Evolutionary conservation across 2,797 vertebrate species (phyloP).

Genomic region (Catharus ustulatus): DNA sequence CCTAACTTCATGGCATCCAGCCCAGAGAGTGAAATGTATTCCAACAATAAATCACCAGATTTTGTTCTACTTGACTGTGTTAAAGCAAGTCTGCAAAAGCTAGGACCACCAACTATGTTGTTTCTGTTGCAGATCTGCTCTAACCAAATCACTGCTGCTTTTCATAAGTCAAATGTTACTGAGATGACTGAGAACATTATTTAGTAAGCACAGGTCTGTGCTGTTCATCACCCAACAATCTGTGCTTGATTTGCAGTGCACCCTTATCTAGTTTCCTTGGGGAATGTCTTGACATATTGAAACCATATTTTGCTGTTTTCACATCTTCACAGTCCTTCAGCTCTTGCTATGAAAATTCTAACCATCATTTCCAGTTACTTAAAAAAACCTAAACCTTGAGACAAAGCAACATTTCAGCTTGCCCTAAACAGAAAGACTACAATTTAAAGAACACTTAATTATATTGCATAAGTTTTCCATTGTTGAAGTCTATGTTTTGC

Average conservation of each 20-base stretch:
- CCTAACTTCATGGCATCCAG: conserved; percentile 29
- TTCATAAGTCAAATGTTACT: neutral
- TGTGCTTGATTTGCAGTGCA: conserved; percentile 33
- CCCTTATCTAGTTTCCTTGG: conserved; percentile 18
- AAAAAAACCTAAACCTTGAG: neutral
- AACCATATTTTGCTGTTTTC: conserved; percentile 52
- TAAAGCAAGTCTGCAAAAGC: conserved; percentile 38
- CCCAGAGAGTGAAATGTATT: conserved; percentile 42
- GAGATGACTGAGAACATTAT: neutral
- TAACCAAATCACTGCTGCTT: neutral
- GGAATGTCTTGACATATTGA: conserved; percentile 10
- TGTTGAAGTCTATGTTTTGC: neutral
- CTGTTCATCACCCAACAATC: conserved; percentile 24
- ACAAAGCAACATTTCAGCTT: neutral
- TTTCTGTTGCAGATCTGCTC: conserved; percentile 13
- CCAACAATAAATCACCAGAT: conserved; percentile 50
- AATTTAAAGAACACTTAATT: neutral
- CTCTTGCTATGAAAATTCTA: neutral
- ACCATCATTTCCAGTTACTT: neutral
- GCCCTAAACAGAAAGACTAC: neutral
- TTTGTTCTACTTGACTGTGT: conserved; percentile 38
- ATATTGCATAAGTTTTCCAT: neutral
- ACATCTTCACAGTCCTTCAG: neutral
- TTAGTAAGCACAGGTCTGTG: neutral
- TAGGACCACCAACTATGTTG: conserved; percentile 9